Base-by-base conservation (phyloP, 2,113 vertebrate genomes). In the Xyrauchen texanus region DNA sequence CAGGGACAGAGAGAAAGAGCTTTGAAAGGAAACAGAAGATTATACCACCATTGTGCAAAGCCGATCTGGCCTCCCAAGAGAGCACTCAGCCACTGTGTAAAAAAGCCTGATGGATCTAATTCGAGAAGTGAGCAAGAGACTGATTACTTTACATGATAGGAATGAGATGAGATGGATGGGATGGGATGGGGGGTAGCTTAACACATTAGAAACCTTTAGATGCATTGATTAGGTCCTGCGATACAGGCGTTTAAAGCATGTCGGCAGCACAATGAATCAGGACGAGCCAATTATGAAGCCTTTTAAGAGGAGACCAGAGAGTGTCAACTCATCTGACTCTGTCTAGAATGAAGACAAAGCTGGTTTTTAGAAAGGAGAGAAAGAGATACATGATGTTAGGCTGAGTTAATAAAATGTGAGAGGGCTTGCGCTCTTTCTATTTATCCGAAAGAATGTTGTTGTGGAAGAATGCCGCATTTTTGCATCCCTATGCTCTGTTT, bases 161-260 rank as follows among this genome's bases (percentile, higher is more conserved):
- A 63, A 45, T 10, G 34, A 65, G 13, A 13, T 53, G 81, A 49
- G 15, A 58, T 13, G 80, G 79, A 62, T 78, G 62, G 66, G 71
- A 16, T 16, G 81, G 74, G 79, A 79, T 51, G 34, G 79, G 55
- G 84, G 84, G 80, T 72, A 64, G 83, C 85, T 88, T 84, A 76
- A 83, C 85, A 86, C 87, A 88, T 90, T 87, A 85, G 72, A 76
- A 53, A 82, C 86, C 87, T 87, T 90, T 90, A 89, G 87, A 91
- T 90, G 84, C 85, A 80, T 86, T 86, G 89, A 90, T 90, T 82
- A 83, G 61, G 84, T 83, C 72, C 47, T 60, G 78, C 65, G 85
- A 87, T 80, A 58, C 85, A 70, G 79, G 78, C 63, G 12, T 86
- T 86, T 84, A 78, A 75, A 84, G 82, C 81, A 44, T 61, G 82